Base-by-base conservation (phyloP, 2,113 vertebrate genomes). In the Leucosticte australis region DNA sequence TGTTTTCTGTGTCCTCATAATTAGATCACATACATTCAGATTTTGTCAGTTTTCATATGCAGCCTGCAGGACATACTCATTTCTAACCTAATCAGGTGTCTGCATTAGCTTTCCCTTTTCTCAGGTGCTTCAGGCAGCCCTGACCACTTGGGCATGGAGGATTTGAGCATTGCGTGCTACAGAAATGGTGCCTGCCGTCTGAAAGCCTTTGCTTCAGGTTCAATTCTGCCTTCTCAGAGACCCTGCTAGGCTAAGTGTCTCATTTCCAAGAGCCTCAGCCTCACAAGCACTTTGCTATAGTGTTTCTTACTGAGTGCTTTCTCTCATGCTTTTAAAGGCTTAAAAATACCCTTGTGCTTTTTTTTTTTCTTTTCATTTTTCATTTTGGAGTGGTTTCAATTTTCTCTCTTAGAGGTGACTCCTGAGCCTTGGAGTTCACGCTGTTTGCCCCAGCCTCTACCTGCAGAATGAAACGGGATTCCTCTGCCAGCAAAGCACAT, bases 201-300 rank as follows among this genome's bases (percentile, higher is more conserved):
- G 83, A 94, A 94, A 92, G 46, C 46, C 42, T 95, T 74, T 90
- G 82, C 71, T 95, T 86, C 68, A 59, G 41, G 63, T 94, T 53
- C 55, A 80, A 4, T 90, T 90, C 90, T 95, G 64, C 39, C 55
- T 83, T 77, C 68, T 92, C 85, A 86, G 85, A 70, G 84, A 85
- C 30, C 46, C 67, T 62, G 82, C 26, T 37, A 74, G 50, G 50
- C 21, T 90, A 86, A 86, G 49, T 60, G 46, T 70, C 67, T 88
- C 50, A 62, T 77, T 93, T 95, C 57, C 59, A 70, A 59, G 46
- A 88, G 3, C 31, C 35, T 62, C 79, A 92, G 55, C 35, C 42
- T 64, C 46, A 53, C 6, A 63, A 83, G 63, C 71, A 92, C 79
- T 94, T 90, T 50, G 50, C 42, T 73, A 20, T 62, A 90, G 83